These are phyloP conservation scores for Coelinius sp. DNA, from an alignment of 2,888 invertebrate species.

Conservation along the genomic window DNA sequence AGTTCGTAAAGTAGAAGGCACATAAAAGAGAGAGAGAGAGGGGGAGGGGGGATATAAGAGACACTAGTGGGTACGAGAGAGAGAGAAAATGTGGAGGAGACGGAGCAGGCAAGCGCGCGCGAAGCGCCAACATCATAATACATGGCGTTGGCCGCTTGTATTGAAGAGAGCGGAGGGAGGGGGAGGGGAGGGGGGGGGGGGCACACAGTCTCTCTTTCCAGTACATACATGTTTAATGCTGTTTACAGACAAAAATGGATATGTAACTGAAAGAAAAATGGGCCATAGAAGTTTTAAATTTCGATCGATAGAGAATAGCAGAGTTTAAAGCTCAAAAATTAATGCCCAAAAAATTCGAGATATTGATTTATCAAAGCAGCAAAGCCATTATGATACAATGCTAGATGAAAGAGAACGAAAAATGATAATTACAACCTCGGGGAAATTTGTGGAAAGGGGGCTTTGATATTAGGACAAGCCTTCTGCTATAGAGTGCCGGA, in stretches of 20 bases:
- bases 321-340: too few relatives aligned
- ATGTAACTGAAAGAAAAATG: background rate
- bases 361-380: background rate
- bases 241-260: conserved; percentile 16
- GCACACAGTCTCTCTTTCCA: background rate
- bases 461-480: background rate
- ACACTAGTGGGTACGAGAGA: conserved; percentile 15
- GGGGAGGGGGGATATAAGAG: conserved; percentile 22
- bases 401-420: background rate
- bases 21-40: conserved; percentile 27
- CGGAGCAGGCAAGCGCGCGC: conserved; percentile 42
- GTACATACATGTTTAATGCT: conserved; percentile 17
- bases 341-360: background rate
- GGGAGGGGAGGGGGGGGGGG: conserved; percentile 26
- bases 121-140: conserved; percentile 56
- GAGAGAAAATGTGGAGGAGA: conserved; percentile 36
- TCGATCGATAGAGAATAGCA: background rate
- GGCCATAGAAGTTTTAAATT: background rate
- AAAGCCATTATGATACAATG: background rate
- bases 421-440: background rate
- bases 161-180: conserved; percentile 5
- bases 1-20: conserved; percentile 55
- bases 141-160: conserved; percentile 55
- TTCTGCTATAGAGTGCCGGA: conserved; percentile 34
- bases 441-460: background rate